Percentiles rank a stretch among this genome's conserved stretches.
Conservation (phyloP, 2,888 invertebrate genomes). For the Catocala sponsa region DNA sequence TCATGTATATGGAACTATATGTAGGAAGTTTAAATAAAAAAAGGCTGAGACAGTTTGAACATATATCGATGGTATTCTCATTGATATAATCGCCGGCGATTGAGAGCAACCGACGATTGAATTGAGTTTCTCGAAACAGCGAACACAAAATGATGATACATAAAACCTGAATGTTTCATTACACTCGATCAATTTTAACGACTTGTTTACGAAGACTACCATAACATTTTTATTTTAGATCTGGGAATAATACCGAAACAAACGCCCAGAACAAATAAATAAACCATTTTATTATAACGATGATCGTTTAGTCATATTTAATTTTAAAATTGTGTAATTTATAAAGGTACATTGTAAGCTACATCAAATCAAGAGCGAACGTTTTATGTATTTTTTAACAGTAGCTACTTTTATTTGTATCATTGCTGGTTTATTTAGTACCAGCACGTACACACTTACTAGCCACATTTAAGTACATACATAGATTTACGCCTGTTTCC, state of each 20-base stretch:
- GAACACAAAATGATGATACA: slow-evolving; percentile 9
- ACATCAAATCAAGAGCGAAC: background rate
- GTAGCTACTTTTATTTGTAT: no score
- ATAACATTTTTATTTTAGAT: slow-evolving; percentile 9
- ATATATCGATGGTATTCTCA: background rate
- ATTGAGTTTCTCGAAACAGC: slow-evolving; percentile 1
- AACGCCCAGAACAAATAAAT: background rate
- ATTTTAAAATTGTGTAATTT: background rate
- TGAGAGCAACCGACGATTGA: background rate
- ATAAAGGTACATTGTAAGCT: background rate
- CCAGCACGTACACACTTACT: no score
- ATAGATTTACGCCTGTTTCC: no score
- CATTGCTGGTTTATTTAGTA: no score
- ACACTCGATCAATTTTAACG: slow-evolving; percentile 12
- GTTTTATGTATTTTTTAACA: background rate
- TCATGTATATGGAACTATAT: slow-evolving; percentile 9
- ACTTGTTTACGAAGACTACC: slow-evolving; percentile 10
- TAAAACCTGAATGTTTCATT: slow-evolving; percentile 10
- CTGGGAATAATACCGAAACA: background rate
- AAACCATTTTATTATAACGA: slow-evolving; percentile 2
- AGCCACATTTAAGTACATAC: no score
- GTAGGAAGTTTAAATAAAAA: background rate
- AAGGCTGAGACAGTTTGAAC: no score
- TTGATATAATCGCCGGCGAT: slow-evolving; percentile 2
- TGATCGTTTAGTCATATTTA: background rate